Evolutionary conservation across 1,140 invertebrate genomes (phyloP), one percentile per base, ranked within the genome.

Genomic region (Sitobion miscanthi): DNA sequence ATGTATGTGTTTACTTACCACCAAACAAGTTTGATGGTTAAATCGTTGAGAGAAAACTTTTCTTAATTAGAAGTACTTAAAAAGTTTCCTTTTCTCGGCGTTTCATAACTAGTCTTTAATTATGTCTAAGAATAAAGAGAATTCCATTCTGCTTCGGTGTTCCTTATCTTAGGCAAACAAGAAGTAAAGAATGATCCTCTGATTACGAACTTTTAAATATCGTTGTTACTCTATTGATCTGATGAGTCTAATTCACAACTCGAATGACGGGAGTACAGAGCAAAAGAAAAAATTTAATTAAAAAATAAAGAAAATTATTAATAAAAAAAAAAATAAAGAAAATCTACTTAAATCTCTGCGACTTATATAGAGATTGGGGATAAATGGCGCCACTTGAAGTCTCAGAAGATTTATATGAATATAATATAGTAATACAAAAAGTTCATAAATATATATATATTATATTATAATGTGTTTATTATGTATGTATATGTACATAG

Each of bases 11-110:
- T 35, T 45, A 57, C 54, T 57, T 69, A 90, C 89, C 54, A 45
- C 54, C 52, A 45, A 90, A 62, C 38, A 42, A 62, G 89, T 90
- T 90, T 62, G n/a, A 90, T 9, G 35, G 52, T 90, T 90, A 90
- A 90, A 90, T 62, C 54, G 52, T 11, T 38, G 38, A 57, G 25
- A 42, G 38, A 45, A 90, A 90, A 90, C 89, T 90, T 90, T 90
- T 62, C 89, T 90, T 90, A 90, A 90, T 90, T 90, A 90, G 89
- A 90, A 90, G 89, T 54, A 62, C 89, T 90, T 90, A 90, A 62
- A 90, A 90, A 90, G 89, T 90, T 90, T 57, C 54, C 54, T 23
- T 90, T 90, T 45, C 54, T 62, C 54, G 11, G 25, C 35, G 14
- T 90, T 25, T 62, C 54, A 62, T 90, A 62, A 90, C 87, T 89